These are phyloP conservation scores for Plectrocnemia conspersa DNA, from an alignment of 1,140 invertebrate genomes.

Conservation along the genomic window DNA sequence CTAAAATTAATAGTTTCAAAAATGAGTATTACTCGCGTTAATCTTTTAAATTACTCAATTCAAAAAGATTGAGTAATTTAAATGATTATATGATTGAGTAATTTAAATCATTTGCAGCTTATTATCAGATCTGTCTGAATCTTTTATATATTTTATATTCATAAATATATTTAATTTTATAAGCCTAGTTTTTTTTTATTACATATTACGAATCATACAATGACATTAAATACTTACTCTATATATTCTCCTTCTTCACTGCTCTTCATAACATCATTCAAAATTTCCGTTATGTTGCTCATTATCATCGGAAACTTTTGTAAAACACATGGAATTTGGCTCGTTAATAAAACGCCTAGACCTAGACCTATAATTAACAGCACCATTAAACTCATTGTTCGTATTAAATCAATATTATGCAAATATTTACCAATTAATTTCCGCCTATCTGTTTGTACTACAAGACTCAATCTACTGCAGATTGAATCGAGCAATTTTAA, in stretches of 20 bases:
- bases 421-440: constrained; percentile 69
- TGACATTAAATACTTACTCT: constrained; percentile 70
- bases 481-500: constrained; percentile 69
- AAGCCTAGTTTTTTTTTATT: too few relatives aligned
- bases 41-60: too few relatives aligned
- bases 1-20: too few relatives aligned
- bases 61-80: too few relatives aligned
- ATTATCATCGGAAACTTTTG: constrained; percentile 73
- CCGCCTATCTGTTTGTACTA: constrained; percentile 71
- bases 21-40: too few relatives aligned
- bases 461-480: constrained; percentile 73
- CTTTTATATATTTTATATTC: too few relatives aligned
- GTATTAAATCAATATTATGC: not conserved
- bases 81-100: too few relatives aligned
- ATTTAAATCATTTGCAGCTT: too few relatives aligned
- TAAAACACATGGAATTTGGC: constrained; percentile 62
- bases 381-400: not conserved
- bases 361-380: constrained; percentile 73
- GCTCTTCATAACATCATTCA: constrained; percentile 78
- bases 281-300: constrained; percentile 71
- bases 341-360: constrained; percentile 70
- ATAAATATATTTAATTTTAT: too few relatives aligned
- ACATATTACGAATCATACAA: too few relatives aligned
- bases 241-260: constrained; percentile 63
- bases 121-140: too few relatives aligned